Conservation (phyloP, 2,113 vertebrate species). For the Pachycephala philippinensis region DNA sequence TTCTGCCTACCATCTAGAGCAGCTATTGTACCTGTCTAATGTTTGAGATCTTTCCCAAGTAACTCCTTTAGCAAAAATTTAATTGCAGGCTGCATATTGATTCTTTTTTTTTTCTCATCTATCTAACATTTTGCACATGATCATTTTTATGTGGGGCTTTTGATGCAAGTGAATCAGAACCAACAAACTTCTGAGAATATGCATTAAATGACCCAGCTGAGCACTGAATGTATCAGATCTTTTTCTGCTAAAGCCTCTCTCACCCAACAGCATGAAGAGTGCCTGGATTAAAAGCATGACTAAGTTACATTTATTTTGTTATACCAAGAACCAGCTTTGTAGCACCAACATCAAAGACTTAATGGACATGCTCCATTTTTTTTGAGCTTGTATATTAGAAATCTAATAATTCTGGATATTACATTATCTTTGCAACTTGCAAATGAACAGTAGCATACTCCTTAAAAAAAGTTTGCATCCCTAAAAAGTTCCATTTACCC, state of each 20-base stretch:
- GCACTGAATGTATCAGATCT: not conserved
- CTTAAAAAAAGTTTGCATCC: not conserved
- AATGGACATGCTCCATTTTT: not conserved
- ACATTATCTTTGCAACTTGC: not conserved
- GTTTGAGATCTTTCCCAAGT: not conserved
- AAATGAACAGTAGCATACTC: not conserved
- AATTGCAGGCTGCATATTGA: not conserved
- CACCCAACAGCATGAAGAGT: not conserved
- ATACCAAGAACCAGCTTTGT: not conserved
- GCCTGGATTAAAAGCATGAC: conserved; percentile 11
- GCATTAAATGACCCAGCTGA: not conserved
- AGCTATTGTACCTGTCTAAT: not conserved
- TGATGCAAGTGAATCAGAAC: not conserved
- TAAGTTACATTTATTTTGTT: conserved; percentile 16
- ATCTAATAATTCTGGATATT: not conserved
- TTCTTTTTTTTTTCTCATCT: too few species aligned
- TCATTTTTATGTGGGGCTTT: not conserved
- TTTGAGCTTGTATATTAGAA: not conserved
- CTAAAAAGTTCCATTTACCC: not conserved
- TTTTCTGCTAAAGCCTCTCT: not conserved
- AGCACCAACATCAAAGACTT: conserved; percentile 39
- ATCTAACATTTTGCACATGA: not conserved
- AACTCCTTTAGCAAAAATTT: not conserved
- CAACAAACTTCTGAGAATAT: not conserved
- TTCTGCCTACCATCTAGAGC: not conserved